A percentile compares a stretch with the other conserved stretches of the same genome.
These are phyloP conservation scores for Agrochola lota DNA, from an alignment of 2,888 invertebrate species.

Conservation along the genomic window DNA sequence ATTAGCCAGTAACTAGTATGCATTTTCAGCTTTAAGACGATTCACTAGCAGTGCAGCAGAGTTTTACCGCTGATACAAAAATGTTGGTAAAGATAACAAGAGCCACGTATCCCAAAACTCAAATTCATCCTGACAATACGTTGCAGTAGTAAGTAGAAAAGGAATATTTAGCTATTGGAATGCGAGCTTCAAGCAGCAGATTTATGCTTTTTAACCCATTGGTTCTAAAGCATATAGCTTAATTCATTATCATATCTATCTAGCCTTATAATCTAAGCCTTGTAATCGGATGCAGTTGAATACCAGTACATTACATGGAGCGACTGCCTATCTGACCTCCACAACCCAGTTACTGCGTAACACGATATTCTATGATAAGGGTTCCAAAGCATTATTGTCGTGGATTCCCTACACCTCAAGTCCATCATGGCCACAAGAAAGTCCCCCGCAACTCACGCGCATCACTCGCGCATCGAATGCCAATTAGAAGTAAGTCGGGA, in stretches of 20 bases:
- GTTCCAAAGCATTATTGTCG: not conserved
- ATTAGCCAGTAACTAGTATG: not conserved
- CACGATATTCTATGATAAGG: not conserved
- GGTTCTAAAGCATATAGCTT: not conserved
- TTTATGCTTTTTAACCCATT: not conserved
- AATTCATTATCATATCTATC: not conserved
- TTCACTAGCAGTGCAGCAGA: too few species aligned
- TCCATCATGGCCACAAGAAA: constrained; percentile 43
- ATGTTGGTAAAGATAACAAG: not conserved
- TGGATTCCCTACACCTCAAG: constrained; percentile 18
- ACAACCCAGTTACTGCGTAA: not conserved
- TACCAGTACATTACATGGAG: not conserved
- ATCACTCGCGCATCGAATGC: constrained; percentile 48
- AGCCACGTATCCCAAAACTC: not conserved
- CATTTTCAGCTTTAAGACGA: not conserved
- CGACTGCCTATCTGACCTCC: not conserved
- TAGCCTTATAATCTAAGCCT: not conserved
- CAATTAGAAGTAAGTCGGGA: constrained; percentile 59
- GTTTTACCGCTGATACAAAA: not conserved
- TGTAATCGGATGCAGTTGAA: not conserved
- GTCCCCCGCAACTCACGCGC: constrained; percentile 54
- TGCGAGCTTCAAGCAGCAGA: not conserved
- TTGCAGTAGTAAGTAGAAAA: not conserved
- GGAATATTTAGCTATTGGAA: not conserved
- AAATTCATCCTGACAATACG: not conserved